Percentiles rank a stretch among this genome's conserved stretches.
Conservation (phyloP, 2,113 vertebrate genomes). For the Microtus pennsylvanicus region DNA sequence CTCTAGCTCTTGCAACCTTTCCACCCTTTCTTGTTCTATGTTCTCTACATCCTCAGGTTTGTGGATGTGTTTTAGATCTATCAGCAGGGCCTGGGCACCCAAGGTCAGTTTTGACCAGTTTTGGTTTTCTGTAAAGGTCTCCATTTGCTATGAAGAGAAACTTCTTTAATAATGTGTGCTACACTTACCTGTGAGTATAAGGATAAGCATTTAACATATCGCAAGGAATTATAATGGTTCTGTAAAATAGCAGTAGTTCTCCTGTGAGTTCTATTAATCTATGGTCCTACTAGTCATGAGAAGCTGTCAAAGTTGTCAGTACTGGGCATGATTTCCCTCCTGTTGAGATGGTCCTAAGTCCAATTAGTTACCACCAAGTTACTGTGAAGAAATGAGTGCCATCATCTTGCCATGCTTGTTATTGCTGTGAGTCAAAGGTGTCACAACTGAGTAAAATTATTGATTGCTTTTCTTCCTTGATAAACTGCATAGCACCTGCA, state of each 20-base stretch:
- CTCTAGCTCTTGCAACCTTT: too few species aligned
- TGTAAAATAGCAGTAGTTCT: background rate
- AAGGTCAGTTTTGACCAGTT: background rate
- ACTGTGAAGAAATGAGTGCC: background rate
- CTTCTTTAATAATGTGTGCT: background rate
- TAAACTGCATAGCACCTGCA: background rate
- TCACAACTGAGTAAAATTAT: background rate
- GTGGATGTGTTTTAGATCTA: background rate
- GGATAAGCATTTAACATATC: background rate
- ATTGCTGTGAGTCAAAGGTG: background rate
- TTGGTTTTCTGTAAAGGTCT: background rate
- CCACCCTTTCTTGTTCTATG: background rate
- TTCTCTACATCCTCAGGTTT: background rate
- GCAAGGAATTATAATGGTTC: background rate
- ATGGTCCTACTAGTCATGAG: background rate
- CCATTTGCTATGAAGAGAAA: background rate
- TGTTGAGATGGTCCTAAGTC: background rate
- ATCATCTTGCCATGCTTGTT: background rate
- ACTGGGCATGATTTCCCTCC: background rate
- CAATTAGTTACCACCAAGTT: background rate
- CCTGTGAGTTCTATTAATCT: background rate
- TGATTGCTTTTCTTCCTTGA: background rate
- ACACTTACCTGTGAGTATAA: background rate
- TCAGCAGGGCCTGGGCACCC: background rate
- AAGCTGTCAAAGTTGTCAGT: background rate